phyloP scores from a whole-genome alignment of 2,888 invertebrate species.

The Heteromyza rotundicornis region DNA sequence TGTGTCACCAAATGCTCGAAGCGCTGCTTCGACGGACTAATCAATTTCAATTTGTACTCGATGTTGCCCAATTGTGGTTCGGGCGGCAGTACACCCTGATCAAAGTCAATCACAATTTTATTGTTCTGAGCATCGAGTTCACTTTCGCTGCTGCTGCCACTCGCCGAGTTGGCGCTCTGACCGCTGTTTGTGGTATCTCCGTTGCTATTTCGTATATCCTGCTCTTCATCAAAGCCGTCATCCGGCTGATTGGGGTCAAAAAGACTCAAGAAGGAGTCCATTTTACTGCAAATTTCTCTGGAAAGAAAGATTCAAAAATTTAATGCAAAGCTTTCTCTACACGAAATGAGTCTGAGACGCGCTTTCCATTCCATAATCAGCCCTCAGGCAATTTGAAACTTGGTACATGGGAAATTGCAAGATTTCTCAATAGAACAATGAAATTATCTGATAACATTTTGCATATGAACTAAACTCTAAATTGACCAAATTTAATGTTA shows the following conservation, averaged over 20 bases:
- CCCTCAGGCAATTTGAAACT: too few species aligned
- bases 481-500: too few species aligned
- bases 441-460: too few species aligned
- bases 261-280: slow-evolving; percentile 84
- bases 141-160: slow-evolving; percentile 40
- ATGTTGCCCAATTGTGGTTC: slow-evolving; percentile 94
- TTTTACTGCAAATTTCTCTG: slow-evolving; percentile 47
- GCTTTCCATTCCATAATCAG: too few species aligned
- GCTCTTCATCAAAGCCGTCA: slow-evolving; percentile 57
- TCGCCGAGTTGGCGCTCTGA: slow-evolving; percentile 33
- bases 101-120: slow-evolving; percentile 64
- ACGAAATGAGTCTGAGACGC: too few species aligned
- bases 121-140: slow-evolving; percentile 41
- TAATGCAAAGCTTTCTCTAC: too few species aligned
- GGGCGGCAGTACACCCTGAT: slow-evolving; percentile 79
- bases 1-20: slow-evolving; percentile 98
- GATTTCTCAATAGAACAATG: too few species aligned
- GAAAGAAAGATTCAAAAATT: too few species aligned
- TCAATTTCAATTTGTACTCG: slow-evolving; percentile 94
- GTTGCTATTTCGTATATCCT: slow-evolving; percentile 48
- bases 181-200: slow-evolving; percentile 34
- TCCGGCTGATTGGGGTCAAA: slow-evolving; percentile 72
- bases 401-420: too few species aligned
- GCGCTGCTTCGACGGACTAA: slow-evolving; percentile 87
- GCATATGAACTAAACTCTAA: too few species aligned